These are phyloP conservation scores for Barypeithes pellucidus DNA, from an alignment of 2,888 invertebrate species.

Conservation along the genomic window DNA sequence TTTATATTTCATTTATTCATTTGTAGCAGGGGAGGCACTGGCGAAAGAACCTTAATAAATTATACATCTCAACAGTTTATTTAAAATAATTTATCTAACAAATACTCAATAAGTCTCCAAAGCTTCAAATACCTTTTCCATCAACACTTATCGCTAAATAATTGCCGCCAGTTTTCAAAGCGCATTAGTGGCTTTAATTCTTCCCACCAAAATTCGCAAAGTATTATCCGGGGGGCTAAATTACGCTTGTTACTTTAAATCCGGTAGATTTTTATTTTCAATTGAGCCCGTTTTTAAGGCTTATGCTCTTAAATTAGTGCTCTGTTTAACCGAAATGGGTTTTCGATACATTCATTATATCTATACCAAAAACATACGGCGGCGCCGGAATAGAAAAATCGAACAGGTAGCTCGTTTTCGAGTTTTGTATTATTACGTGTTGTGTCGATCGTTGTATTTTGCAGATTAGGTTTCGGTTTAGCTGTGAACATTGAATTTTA, in stretches of 20 bases:
- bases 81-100: conserved; percentile 15
- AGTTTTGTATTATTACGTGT: conserved; percentile 52
- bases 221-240: conserved; percentile 51
- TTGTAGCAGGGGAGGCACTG: too few relatives aligned
- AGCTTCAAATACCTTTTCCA: conserved; percentile 39
- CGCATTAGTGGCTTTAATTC: conserved; percentile 53
- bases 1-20: too few relatives aligned
- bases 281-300: conserved; percentile 61
- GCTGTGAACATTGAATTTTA: conserved; percentile 9
- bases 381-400: conserved; percentile 51
- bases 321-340: conserved; percentile 51
- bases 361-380: conserved; percentile 33
- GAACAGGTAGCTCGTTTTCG: conserved; percentile 54
- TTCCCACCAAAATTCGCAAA: conserved; percentile 53
- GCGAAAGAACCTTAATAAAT: too few relatives aligned
- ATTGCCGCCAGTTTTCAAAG: conserved; percentile 42
- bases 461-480: conserved; percentile 11
- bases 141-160: conserved; percentile 48
- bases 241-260: conserved; percentile 67
- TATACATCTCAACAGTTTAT: background rate
- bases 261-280: conserved; percentile 69
- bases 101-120: conserved; percentile 20
- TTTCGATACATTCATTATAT: conserved; percentile 53
- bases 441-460: conserved; percentile 29
- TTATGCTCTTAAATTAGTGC: conserved; percentile 54